Evolutionary conservation across 1,140 invertebrate genomes (phyloP).

Genomic region (Gonatopus flavifemur): DNA sequence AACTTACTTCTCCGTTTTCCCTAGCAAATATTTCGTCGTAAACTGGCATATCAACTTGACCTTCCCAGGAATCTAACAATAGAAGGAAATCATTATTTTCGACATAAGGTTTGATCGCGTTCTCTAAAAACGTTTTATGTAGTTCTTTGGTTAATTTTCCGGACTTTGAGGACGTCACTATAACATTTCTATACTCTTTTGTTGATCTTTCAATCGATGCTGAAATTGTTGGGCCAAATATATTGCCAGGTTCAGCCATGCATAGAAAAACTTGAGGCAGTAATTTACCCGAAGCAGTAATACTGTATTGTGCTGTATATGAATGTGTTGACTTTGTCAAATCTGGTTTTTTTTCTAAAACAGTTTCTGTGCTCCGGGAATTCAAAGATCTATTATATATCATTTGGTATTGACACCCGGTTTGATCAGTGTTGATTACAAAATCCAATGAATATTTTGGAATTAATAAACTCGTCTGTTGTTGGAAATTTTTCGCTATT

Average conservation of each 20-base stretch:
- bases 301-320: conserved; percentile 18
- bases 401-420: neutral
- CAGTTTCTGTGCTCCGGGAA: neutral
- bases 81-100: conserved; percentile 22
- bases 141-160: neutral
- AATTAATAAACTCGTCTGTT: neutral
- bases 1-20: conserved; percentile 4
- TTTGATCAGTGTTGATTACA: conserved; percentile 6
- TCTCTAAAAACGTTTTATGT: conserved; percentile 12
- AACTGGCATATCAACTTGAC: conserved; percentile 9
- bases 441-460: conserved; percentile 3
- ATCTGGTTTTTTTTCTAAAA: conserved; percentile 4
- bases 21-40: conserved; percentile 17
- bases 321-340: conserved; percentile 9
- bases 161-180: conserved; percentile 10
- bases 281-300: conserved; percentile 16
- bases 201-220: conserved; percentile 7
- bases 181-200: conserved; percentile 12
- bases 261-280: conserved; percentile 18
- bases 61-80: conserved; percentile 22
- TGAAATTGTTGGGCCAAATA: conserved; percentile 18
- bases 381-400: neutral
- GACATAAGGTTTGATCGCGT: conserved; percentile 13
- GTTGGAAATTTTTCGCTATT: neutral
- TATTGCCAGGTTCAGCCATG: conserved; percentile 9